Evolutionary conservation across 2,113 vertebrate genomes (phyloP), one percentile per base, ranked within the genome.

Genomic region (Mirounga angustirostris): DNA sequence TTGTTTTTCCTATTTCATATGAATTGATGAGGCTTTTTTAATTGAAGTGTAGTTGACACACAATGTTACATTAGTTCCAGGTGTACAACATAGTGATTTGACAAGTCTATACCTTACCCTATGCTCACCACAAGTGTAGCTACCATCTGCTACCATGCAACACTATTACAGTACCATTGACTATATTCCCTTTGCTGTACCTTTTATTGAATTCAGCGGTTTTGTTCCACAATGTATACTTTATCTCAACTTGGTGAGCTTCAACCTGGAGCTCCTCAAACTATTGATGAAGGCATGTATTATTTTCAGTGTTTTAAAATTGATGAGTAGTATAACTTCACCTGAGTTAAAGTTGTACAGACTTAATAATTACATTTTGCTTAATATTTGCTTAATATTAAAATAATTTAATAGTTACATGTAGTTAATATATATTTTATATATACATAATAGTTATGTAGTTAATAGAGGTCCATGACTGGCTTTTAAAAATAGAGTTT

Each of bases 371-470:
- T 59, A 28, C 14, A 88, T 74, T 96, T 95, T 85, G 61, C 26
- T 79, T 81, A 85, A 76, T 43, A 94, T 95, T 95, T 85, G 61
- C 26, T 79, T 81, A 85, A 76, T 50, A 94, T 80, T 74, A 85
- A 92, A 90, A 63, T 87, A 71, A 15, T 96, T 80, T 40, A 74
- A 28, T 63, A 63, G 61, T 63, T 63, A 28, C 12, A 63, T 61
- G 22, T 26, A 61, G 59, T 61, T 61, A 26, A 61, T 61, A 61
- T 61, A 92, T 95, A 59, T 73, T 9, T 46, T 73, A 80, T 4
- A 96, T 61, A 61, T 61, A 61, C 13, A 16, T 54, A 54, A 63
- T 63, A 63, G 59, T 26, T 61, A 12, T 12, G 1, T 28, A 61
- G 59, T 13, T 28, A 63, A 28, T 63, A 63, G 61, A 63, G 14